Base-by-base conservation (phyloP, 1,140 invertebrate species). In the Batillaria attramentaria region DNA sequence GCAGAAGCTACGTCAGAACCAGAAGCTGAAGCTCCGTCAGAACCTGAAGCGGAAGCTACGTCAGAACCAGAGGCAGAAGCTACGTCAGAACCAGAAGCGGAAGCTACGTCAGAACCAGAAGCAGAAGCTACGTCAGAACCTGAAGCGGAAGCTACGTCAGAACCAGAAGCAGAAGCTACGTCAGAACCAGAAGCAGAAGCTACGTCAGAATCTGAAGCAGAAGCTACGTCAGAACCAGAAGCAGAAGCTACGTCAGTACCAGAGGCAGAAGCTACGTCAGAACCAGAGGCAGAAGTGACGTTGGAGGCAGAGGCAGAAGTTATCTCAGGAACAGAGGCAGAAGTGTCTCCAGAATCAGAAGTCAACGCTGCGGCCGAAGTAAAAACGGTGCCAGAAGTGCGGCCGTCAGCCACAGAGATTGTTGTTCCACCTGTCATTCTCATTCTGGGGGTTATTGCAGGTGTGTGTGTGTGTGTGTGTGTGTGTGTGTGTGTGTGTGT, bases 401-500 rank as follows among this genome's bases (percentile, higher is more conserved):
- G 79, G 5, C 83, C 83, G 8, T 70, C 80, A 18, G 79, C 79
- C 4, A n/a, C 65, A 43, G 84, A 86, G 79, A 84, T 86, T 37
- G 46, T 86, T 33, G 10, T 82, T 18, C 84, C 84, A 37, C 84
- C 84, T 28, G 79, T 86, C 57, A 20, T 73, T 0, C 66, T 86
- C 28, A 75, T 84, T 6, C 6, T 77, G 16, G 69, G 80, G 1
- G 79, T 86, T 20, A 28, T 81, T 3, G 41, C 79, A 42, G 80
- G 84, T 84, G 74, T 81, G 79, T 78, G 20, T 24, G 20, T 37
- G 24, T 62, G 57, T 62, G 57, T 62, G 31, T 66, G 16, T 28
- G 57, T 62, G 57, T n/a, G 10, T 62, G 28, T 39, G 28, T 28
- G 5, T 20, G 33, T 54, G 37, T 24, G n/a, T 41, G n/a, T 62